A percentile compares a stretch with the other conserved stretches of the same genome.
Conservation (phyloP, 2,888 invertebrate species). For the Dioctria linearis region DNA sequence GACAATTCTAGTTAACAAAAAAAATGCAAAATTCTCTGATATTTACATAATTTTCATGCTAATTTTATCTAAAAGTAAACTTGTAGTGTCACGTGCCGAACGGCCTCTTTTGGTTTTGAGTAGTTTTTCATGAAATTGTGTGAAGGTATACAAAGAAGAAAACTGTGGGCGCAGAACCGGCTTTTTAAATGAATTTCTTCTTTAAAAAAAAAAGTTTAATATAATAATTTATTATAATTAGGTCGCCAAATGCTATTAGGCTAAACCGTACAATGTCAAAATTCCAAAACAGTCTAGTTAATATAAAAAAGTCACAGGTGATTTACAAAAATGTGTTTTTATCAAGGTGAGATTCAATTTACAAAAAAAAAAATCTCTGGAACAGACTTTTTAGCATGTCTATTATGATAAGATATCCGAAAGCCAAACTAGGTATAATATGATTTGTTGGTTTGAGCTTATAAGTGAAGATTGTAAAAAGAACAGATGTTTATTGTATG, state of each 20-base stretch:
- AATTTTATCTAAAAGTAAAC: not conserved
- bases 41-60: constrained; percentile 1
- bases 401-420: no score
- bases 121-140: not conserved
- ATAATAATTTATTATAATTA: constrained; percentile 4
- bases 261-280: not conserved
- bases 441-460: no score
- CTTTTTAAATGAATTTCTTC: not conserved
- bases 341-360: no score
- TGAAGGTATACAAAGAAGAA: not conserved
- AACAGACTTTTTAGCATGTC: no score
- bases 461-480: no score
- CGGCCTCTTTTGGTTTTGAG: not conserved
- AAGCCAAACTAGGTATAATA: no score
- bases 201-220: no score
- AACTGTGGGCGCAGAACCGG: not conserved
- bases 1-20: not conserved
- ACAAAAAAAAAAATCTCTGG: no score
- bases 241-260: not conserved
- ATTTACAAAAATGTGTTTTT: no score
- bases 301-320: no score
- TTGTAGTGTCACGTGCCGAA: not conserved
- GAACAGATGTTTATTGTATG: no score
- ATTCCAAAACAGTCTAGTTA: not conserved
- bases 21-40: not conserved